phyloP scores from a whole-genome alignment of 2,888 invertebrate species.

The Oxyscelio sp. region DNA sequence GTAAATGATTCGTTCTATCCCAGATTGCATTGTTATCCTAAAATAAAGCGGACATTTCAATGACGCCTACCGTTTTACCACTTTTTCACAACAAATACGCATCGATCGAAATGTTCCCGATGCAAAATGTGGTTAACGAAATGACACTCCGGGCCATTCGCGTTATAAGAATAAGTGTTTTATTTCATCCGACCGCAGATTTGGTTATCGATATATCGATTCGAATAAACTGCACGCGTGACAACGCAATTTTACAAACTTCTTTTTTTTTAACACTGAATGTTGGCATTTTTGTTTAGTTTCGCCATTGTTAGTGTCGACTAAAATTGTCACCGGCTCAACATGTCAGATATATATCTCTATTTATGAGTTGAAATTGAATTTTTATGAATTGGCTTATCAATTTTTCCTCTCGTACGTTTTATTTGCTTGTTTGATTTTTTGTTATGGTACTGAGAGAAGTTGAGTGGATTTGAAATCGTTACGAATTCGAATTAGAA shows the following conservation, averaged over 20 bases:
- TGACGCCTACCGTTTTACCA: slow-evolving; percentile 34
- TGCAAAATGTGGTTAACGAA: slow-evolving; percentile 17
- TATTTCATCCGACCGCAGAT: background rate
- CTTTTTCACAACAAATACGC: slow-evolving; percentile 40
- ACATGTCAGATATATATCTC: slow-evolving; percentile 30
- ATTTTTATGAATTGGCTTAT: slow-evolving; percentile 51
- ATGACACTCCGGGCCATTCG: slow-evolving; percentile 14
- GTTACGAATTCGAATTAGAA: no score
- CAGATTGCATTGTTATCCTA: background rate
- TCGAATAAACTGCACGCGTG: slow-evolving; percentile 44
- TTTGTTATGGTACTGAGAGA: background rate
- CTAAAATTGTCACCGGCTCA: slow-evolving; percentile 46
- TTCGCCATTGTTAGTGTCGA: no score
- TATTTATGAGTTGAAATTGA: slow-evolving; percentile 52
- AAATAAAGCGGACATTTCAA: slow-evolving; percentile 49
- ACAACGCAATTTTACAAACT: no score
- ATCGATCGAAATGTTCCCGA: slow-evolving; percentile 4
- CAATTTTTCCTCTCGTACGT: slow-evolving; percentile 3
- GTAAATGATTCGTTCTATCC: slow-evolving; percentile 29
- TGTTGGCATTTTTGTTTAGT: no score
- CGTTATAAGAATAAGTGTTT: slow-evolving; percentile 48
- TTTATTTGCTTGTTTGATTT: background rate
- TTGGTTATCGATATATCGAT: slow-evolving; percentile 34
- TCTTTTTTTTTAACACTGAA: no score
- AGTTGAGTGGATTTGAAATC: background rate